These are phyloP conservation scores for Arremon aurantiirostris DNA, from an alignment of 2,797 vertebrate genomes.

Conservation along the genomic window DNA sequence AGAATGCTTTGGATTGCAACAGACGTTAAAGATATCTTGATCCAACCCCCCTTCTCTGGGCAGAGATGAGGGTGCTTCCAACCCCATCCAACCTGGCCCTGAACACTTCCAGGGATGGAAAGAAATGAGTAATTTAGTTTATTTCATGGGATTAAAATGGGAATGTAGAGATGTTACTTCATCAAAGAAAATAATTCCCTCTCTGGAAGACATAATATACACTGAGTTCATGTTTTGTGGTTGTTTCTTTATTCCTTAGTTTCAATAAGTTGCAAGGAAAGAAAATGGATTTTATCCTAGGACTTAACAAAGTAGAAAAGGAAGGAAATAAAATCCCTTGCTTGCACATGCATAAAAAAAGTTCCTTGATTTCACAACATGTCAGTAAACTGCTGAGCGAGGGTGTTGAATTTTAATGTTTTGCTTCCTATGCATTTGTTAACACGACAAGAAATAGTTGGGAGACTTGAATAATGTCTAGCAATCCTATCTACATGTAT, in stretches of 20 bases:
- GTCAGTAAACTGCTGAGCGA: not conserved
- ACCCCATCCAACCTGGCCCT: not conserved
- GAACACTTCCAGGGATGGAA: not conserved
- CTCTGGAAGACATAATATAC: not conserved
- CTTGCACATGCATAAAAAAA: not conserved
- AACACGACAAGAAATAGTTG: not conserved
- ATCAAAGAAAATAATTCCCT: not conserved
- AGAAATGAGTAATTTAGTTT: not conserved
- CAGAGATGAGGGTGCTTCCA: not conserved
- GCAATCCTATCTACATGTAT: not conserved
- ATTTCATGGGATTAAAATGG: not conserved
- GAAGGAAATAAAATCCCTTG: not conserved
- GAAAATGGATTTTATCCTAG: not conserved
- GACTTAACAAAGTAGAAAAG: not conserved
- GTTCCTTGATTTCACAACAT: not conserved
- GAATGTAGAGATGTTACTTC: not conserved
- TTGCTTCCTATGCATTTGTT: not conserved
- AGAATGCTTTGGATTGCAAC: not conserved
- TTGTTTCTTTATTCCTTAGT: not conserved
- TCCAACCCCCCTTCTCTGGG: not conserved
- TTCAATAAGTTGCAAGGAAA: not conserved
- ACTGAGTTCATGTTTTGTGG: not conserved
- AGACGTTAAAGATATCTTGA: not conserved
- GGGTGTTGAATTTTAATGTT: not conserved
- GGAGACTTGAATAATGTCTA: not conserved